These are phyloP conservation scores for Parazoanthus atlanticus DNA, from an alignment of 92 coral and sea anemone genomes.

Conservation along the genomic window DNA sequence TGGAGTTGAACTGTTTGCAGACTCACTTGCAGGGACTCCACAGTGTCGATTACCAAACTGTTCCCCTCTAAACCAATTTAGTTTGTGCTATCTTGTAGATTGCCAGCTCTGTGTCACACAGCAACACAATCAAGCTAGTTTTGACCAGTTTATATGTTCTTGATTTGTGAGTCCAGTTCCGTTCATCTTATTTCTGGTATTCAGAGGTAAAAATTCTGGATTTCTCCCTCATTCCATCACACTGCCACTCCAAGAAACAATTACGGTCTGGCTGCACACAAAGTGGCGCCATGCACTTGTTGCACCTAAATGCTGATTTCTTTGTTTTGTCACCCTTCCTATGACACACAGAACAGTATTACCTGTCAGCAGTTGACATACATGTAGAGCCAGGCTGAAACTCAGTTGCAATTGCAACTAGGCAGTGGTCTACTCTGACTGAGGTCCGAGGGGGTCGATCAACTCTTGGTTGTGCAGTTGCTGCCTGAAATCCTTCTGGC, in stretches of 20 bases:
- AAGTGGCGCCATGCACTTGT: slow-evolving; percentile 36
- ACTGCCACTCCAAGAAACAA: slow-evolving; percentile 25
- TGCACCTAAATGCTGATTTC: slow-evolving; percentile 30
- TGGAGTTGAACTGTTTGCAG: too few species aligned
- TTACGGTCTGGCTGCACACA: slow-evolving; percentile 35
- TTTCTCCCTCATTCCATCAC: slow-evolving; percentile 25
- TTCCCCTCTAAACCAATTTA: background rate
- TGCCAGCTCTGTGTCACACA: slow-evolving; percentile 13
- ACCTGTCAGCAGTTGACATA: slow-evolving; percentile 35
- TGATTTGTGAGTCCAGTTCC: slow-evolving; percentile 27
- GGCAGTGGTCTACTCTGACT: slow-evolving; percentile 41
- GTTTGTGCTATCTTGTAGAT: slow-evolving; percentile 13
- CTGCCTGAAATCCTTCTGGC: slow-evolving; percentile 43
- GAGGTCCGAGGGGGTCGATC: slow-evolving; percentile 33
- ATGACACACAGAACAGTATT: slow-evolving; percentile 27
- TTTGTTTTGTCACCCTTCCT: slow-evolving; percentile 32
- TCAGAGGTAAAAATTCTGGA: slow-evolving; percentile 39
- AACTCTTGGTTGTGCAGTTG: slow-evolving; percentile 29
- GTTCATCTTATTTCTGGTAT: slow-evolving; percentile 19
- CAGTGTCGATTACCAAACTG: too few species aligned
- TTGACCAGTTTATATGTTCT: slow-evolving; percentile 23
- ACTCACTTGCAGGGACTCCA: too few species aligned
- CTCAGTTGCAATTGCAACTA: slow-evolving; percentile 38
- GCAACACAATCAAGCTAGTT: slow-evolving; percentile 20
- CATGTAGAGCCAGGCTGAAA: slow-evolving; percentile 44